Evolutionary conservation across 2,113 vertebrate species (phyloP), one percentile per base, ranked within the genome.

Genomic region (Lepus europaeus): DNA sequence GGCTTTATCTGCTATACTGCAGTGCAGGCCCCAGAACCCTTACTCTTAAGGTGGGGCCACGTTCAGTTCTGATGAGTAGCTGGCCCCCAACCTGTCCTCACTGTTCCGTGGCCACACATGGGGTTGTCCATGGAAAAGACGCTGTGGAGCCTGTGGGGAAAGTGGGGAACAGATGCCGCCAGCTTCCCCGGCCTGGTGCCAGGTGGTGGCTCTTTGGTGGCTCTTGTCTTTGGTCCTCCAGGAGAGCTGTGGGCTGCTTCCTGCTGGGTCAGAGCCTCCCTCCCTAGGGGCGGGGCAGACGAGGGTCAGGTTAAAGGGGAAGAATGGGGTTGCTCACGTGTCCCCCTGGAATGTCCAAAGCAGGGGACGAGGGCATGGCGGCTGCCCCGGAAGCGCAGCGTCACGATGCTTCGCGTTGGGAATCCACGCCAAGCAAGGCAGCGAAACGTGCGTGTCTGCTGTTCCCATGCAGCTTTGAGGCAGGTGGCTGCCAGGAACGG

Each of bases 351-450:
- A 13, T 13, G 31, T 39, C 63, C 20, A 33, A 5, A 20, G 56
- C 23, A 3, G 61, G 78, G 72, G 3, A 11, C 1, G 1, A 2
- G 45, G 22, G 56, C 12, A 25, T 3, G 45, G 45, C 9, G 0
- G 53, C 12, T 0, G 22, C 31, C 53, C 6, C 6, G 2, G 79
- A 12, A 5, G 49, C 33, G 2, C 2, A n/a, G 2, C 20, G 3
- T 22, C 11, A 1, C 7, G 8, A 5, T 16, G 27, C 76, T 25
- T 2, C 31, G 77, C 56, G 6, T 59, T 61, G n/a, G 36, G 79
- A 87, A 61, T 2, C 56, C 56, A 59, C 56, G 56, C 13, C 19
- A 19, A 19, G 14, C 56, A 59, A 86, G 63, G 74, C 23, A 16
- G 9, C 1, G 56, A 6, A 11, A 1, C 23, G 23, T 19, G 39